These are phyloP conservation scores for Magallana nippona DNA, from an alignment of 2,888 invertebrate species.

Conservation along the genomic window DNA sequence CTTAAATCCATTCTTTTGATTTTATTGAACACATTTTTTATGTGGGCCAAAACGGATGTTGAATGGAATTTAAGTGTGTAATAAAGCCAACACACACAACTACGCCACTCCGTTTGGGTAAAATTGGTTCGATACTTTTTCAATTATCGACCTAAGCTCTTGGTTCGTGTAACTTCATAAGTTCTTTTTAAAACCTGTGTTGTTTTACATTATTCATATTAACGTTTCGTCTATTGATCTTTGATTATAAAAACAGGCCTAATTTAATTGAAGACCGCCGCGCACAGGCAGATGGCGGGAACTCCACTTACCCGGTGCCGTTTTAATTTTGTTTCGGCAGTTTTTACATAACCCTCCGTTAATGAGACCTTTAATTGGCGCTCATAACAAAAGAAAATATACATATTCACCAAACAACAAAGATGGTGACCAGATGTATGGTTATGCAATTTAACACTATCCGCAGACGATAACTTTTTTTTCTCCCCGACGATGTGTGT, in stretches of 20 bases:
- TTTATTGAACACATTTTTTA: not conserved
- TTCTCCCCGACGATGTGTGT: not conserved
- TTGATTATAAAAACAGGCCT: constrained; percentile 41
- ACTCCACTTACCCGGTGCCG: constrained; percentile 35
- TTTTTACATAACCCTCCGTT: constrained; percentile 37
- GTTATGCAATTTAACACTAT: constrained; percentile 18
- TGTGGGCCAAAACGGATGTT: not conserved
- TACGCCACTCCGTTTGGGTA: not conserved
- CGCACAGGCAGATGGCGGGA: constrained; percentile 37
- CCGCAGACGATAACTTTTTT: not conserved
- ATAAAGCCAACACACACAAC: not conserved
- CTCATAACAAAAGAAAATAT: constrained; percentile 19
- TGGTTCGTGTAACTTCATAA: constrained; percentile 28
- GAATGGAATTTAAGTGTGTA: not conserved
- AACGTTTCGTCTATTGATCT: constrained; percentile 39
- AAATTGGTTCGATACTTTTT: constrained; percentile 30
- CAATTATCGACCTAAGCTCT: constrained; percentile 2
- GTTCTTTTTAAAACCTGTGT: constrained; percentile 34
- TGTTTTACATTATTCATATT: constrained; percentile 40
- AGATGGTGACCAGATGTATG: constrained; percentile 21
- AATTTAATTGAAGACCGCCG: constrained; percentile 42
- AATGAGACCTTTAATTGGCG: constrained; percentile 25
- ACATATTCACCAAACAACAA: not conserved
- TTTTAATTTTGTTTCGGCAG: constrained; percentile 42
- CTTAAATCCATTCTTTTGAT: constrained; percentile 1